Conservation (phyloP, 2,888 invertebrate species). For the Melieria picta region DNA sequence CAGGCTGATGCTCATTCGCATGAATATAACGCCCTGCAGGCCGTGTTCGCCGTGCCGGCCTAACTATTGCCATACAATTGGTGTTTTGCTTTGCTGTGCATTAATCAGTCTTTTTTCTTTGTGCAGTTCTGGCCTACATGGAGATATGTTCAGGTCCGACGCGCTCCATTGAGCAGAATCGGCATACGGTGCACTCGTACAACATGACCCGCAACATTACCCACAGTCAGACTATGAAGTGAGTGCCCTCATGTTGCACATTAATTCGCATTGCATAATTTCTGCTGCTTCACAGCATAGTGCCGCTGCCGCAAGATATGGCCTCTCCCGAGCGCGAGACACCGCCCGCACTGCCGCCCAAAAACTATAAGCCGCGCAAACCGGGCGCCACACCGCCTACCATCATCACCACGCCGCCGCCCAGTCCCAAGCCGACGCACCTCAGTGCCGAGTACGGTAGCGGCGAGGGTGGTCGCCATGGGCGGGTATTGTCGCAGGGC, state of each 20-base stretch:
- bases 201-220: constrained; percentile 65
- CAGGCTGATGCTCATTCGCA: too few species aligned
- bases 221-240: constrained; percentile 67
- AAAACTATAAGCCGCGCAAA: constrained; percentile 66
- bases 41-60: too few species aligned
- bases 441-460: constrained; percentile 42
- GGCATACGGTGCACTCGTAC: constrained; percentile 88
- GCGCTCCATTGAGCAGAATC: constrained; percentile 79
- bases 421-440: constrained; percentile 62
- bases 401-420: constrained; percentile 67
- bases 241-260: constrained; percentile 44
- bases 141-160: constrained; percentile 90
- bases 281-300: constrained; percentile 46
- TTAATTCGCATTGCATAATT: neutral
- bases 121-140: constrained; percentile 93
- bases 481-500: constrained; percentile 50
- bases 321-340: constrained; percentile 58
- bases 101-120: constrained; percentile 21
- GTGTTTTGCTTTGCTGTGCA: too few species aligned
- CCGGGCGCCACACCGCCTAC: constrained; percentile 54
- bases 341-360: constrained; percentile 73
- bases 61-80: too few species aligned
- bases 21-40: too few species aligned
- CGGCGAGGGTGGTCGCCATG: constrained; percentile 50
- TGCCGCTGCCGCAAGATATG: constrained; percentile 56